Base-by-base conservation (phyloP, 2,797 vertebrate genomes). In the Naso thynnoides region DNA sequence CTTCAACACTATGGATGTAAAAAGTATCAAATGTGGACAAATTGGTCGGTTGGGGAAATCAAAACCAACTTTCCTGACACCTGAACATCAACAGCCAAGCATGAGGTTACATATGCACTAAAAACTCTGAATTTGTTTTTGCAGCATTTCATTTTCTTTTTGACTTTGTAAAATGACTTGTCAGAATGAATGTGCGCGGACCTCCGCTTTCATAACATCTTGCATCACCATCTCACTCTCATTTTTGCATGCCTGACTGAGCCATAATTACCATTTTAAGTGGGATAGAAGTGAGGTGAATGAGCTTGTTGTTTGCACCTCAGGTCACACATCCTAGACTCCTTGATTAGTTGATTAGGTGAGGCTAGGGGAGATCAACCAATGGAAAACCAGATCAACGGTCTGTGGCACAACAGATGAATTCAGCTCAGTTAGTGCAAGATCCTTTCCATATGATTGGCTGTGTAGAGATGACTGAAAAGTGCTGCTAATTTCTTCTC, bases 221-320 rank as follows among this genome's bases (percentile, higher is more conserved):
- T 60, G 61, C 88, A 86, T 85, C 75, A 80, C 70, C 60, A 67
- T 81, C 84, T 83, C 70, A 23, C 74, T 82, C 78, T 73, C 74
- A 60, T 80, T 77, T 86, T 19, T 79, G 63, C 85, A 92, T 82
- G 90, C 87, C 84, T 86, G 81, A 82, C 85, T 90, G 91, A 83
- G 45, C 81, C 59, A 62, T 92, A 91, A 92, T 93, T 92, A 86
- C 83, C 76, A 89, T 90, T 91, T 86, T 85, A 92, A 91, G 86
- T 86, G 85, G 81, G 79, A 75, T 63, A 77, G 72, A 57, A 83
- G 83, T 74, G 80, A 82, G 84, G 79, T 76, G 86, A 83, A 78
- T 76, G 85, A 84, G 79, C 68, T 76, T n/a, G 70, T 83, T 72
- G 86, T 89, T 86, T 88, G 77, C 83, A 64, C 69, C 74, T 86